Conservation (phyloP, 2,797 vertebrate species). For the Caiman crocodilus region DNA sequence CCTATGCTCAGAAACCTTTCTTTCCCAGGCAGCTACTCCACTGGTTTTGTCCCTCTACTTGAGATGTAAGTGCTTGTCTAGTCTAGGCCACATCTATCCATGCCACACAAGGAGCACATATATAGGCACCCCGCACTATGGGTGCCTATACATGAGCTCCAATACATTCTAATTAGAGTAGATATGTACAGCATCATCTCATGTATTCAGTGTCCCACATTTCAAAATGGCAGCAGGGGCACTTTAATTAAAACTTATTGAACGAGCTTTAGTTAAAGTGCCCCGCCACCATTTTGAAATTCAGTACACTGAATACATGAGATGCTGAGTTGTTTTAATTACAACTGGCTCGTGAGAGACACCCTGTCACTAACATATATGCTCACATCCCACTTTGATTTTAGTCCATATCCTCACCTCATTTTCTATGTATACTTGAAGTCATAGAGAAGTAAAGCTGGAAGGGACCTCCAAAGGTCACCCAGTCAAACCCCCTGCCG, state of each 20-base stretch:
- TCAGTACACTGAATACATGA: too few species aligned
- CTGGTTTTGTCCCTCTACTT: background rate
- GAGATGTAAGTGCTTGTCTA: background rate
- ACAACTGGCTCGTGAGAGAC: too few species aligned
- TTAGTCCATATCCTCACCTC: background rate
- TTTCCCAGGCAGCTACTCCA: background rate
- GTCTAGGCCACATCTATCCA: background rate
- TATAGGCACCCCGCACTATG: too few species aligned
- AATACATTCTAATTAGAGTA: too few species aligned
- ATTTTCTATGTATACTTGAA: background rate
- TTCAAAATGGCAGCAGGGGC: background rate
- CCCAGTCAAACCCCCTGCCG: too few species aligned
- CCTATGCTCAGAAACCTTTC: background rate
- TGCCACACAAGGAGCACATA: background rate
- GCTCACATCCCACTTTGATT: background rate
- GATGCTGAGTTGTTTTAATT: too few species aligned
- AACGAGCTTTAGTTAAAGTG: too few species aligned
- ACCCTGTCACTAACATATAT: background rate
- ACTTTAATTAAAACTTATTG: too few species aligned
- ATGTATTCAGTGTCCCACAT: background rate
- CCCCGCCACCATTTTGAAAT: too few species aligned
- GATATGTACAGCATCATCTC: rapidly evolving
- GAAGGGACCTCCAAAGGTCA: too few species aligned
- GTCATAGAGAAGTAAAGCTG: too few species aligned
- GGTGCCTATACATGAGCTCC: background rate